A percentile compares a stretch with the other conserved stretches of the same genome.
Conservation (phyloP, 2,797 vertebrate genomes). For the Arctocebus calabarensis region DNA sequence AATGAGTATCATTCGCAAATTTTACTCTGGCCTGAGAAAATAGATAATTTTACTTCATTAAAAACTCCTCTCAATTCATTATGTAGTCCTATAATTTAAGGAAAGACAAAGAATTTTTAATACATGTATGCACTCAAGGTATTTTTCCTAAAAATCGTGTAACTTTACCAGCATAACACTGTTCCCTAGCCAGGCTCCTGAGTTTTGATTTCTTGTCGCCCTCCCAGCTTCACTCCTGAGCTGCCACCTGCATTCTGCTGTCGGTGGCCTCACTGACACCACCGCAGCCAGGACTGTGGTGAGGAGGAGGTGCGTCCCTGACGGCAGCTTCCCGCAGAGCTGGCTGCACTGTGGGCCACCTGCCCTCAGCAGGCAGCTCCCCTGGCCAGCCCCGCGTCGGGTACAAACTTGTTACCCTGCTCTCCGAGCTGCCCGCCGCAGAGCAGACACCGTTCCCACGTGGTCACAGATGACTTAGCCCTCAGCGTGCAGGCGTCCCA, state of each 20-base stretch:
- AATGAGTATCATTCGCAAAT: constrained; percentile 54
- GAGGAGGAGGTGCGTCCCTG: constrained; percentile 83
- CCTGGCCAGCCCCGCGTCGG: not conserved
- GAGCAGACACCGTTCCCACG: constrained; percentile 69
- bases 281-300: constrained; percentile 90
- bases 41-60: constrained; percentile 33
- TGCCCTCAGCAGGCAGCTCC: too few relatives aligned
- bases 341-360: not conserved
- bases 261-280: constrained; percentile 62
- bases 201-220: constrained; percentile 21
- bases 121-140: not conserved
- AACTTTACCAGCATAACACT: not conserved
- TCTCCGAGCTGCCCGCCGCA: constrained; percentile 78
- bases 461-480: constrained; percentile 80
- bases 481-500: constrained; percentile 78
- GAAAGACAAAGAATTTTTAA: constrained; percentile 38
- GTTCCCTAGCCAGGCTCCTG: not conserved
- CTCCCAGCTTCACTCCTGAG: constrained; percentile 32
- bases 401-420: constrained; percentile 71
- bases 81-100: not conserved
- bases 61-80: constrained; percentile 30
- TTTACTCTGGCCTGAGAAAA: constrained; percentile 27
- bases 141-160: not conserved
- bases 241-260: constrained; percentile 29
- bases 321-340: constrained; percentile 84